Evolutionary conservation across 1,140 invertebrate species (phyloP), one percentile per base, ranked within the genome.

Genomic region (Coptotermes formosanus): DNA sequence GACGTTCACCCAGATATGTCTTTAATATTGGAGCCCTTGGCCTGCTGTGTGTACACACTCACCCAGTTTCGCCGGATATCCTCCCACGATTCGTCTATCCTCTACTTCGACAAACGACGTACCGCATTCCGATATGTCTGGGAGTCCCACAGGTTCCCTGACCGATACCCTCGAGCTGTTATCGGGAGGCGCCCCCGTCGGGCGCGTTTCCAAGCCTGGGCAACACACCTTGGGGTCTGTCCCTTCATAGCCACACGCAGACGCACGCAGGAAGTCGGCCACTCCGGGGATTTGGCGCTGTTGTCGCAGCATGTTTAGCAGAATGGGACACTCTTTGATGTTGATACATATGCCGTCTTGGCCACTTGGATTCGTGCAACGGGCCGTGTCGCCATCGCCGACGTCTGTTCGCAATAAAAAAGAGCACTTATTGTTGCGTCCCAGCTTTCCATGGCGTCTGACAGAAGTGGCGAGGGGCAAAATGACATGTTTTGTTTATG

Each of bases 201-300:
- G 23, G 16, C 38, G 48, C 32, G 45, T 85, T n/a, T 25, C 43
- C 55, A 38, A 32, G 25, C 32, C 19, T 21, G 91, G 91, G 87
- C 93, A 94, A 69, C 93, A 93, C 11, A 94, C 92, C 87, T 91
- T 89, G 25, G 93, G 93, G 86, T 91, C 90, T 7, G 83, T 87
- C 30, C 91, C 91, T 55, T 92, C 90, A 84, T 90, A 93, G 0
- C 92, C 92, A 87, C 94, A 95, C 19, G 93, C 88, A 0, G 92
- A 93, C 69, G 89, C 89, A 19, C 92, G 90, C 23, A 94, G 88
- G 87, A 91, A 93, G 11, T 88, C 88, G 11, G 88, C 86, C 14
- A 89, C 89, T 86, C 88, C 82, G 21, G 85, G 82, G 43, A 88
- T 86, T 64, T 88, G 59, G 19, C 90, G 86, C 75, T 89, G 87